These are phyloP conservation scores for Luffia ferchaultella DNA, from an alignment of 2,888 invertebrate species.

Conservation along the genomic window DNA sequence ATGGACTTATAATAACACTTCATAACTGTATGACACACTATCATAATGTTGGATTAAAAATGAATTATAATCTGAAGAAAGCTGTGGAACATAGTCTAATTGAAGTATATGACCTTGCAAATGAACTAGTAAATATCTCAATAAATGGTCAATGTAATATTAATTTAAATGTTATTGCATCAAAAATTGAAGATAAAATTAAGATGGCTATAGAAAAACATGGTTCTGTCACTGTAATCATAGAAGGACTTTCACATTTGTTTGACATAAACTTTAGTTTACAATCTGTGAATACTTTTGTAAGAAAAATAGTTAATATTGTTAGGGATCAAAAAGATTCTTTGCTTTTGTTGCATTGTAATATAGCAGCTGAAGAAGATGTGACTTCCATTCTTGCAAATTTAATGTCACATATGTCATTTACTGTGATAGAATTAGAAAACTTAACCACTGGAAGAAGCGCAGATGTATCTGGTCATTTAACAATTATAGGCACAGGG, in stretches of 20 bases:
- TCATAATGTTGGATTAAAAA: conserved; percentile 75
- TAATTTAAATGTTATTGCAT: conserved; percentile 42
- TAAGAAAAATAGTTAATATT: conserved; percentile 46
- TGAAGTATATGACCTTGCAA: conserved; percentile 35
- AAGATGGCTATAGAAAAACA: conserved; percentile 32
- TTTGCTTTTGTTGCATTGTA: conserved; percentile 63
- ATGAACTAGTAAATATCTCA: conserved; percentile 26
- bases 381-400: conserved; percentile 66
- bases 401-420: conserved; percentile 69
- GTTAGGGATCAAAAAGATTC: conserved; percentile 31
- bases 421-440: conserved; percentile 69
- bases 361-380: conserved; percentile 65
- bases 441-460: conserved; percentile 77
- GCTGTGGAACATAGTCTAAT: conserved; percentile 39
- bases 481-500: conserved; percentile 59
- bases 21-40: conserved; percentile 79
- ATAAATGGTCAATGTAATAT: conserved; percentile 23
- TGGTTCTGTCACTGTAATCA: conserved; percentile 62
- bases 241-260: conserved; percentile 78
- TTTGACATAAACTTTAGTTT: conserved; percentile 69
- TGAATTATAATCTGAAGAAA: conserved; percentile 74
- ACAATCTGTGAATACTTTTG: conserved; percentile 55
- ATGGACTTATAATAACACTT: conserved; percentile 69
- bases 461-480: conserved; percentile 74
- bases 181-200: conserved; percentile 42